Evolutionary conservation across 1,140 invertebrate genomes (phyloP).

Genomic region (Eumaeus atala): DNA sequence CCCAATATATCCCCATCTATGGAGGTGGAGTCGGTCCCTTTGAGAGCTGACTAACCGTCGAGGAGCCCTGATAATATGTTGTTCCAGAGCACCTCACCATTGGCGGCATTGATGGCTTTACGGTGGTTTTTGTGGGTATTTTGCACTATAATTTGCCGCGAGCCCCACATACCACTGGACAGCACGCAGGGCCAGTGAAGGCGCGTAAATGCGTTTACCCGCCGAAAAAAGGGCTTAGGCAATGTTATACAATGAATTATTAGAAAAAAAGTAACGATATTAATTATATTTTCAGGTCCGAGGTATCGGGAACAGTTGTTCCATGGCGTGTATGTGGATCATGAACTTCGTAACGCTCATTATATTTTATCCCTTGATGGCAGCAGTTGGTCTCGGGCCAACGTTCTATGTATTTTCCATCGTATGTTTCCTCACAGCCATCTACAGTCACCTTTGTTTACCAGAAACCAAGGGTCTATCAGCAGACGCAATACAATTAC

Average conservation of each 20-base stretch:
- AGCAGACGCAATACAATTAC: constrained; percentile 45
- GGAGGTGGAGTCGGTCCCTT: too few species aligned
- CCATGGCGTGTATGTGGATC: constrained; percentile 52
- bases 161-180: too few species aligned
- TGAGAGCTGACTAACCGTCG: too few species aligned
- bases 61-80: too few species aligned
- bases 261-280: background rate
- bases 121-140: too few species aligned
- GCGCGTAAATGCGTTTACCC: too few species aligned
- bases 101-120: too few species aligned
- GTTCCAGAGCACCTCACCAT: too few species aligned
- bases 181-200: too few species aligned
- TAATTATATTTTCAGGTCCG: constrained; percentile 37
- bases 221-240: too few species aligned
- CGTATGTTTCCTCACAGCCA: constrained; percentile 41
- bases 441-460: constrained; percentile 46
- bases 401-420: constrained; percentile 50
- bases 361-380: constrained; percentile 52
- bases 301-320: constrained; percentile 51
- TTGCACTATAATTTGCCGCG: too few species aligned
- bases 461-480: constrained; percentile 59
- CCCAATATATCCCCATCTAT: too few species aligned
- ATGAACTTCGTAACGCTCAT: constrained; percentile 53
- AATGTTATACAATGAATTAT: background rate
- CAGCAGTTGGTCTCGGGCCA: constrained; percentile 38